phyloP scores from a whole-genome alignment of 2,888 invertebrate genomes.

The Parnassius mnemosyne region DNA sequence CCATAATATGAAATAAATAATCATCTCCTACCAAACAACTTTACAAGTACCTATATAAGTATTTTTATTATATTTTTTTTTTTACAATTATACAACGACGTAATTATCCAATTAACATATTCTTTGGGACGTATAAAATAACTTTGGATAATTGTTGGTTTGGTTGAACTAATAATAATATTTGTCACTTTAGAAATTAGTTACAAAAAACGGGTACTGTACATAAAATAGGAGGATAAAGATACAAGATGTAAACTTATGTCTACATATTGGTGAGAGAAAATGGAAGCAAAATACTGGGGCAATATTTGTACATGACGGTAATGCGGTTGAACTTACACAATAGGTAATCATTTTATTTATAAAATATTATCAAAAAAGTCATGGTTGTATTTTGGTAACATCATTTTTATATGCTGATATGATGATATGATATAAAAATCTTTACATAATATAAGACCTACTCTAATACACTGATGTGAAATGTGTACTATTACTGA shows the following conservation, averaged over 20 bases:
- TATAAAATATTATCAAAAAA: conserved; percentile 62
- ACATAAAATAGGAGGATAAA: neutral
- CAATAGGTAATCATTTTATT: conserved; percentile 34
- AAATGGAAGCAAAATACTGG: conserved; percentile 13
- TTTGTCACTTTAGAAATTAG: neutral
- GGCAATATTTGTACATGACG: conserved; percentile 20
- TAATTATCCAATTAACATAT: conserved; percentile 69
- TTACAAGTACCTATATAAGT: conserved; percentile 70
- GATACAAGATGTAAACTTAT: neutral
- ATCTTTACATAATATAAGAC: conserved; percentile 12
- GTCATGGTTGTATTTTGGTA: conserved; percentile 60
- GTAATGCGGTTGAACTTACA: conserved; percentile 18
- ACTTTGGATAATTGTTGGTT: conserved; percentile 59
- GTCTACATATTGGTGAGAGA: neutral
- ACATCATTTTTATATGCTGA: conserved; percentile 35
- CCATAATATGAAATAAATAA: conserved; percentile 71
- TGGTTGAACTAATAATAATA: conserved; percentile 41
- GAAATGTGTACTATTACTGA: conserved; percentile 20
- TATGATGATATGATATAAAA: conserved; percentile 13
- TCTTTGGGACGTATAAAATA: conserved; percentile 75
- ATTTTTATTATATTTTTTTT: conserved; percentile 67
- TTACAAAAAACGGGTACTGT: neutral
- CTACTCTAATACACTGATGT: conserved; percentile 18
- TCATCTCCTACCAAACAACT: conserved; percentile 69
- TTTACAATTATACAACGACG: conserved; percentile 77